A percentile compares a stretch with the other conserved stretches of the same genome.
These are phyloP conservation scores for Oreochromis niloticus DNA, from an alignment of 2,113 vertebrate genomes.

Conservation along the genomic window DNA sequence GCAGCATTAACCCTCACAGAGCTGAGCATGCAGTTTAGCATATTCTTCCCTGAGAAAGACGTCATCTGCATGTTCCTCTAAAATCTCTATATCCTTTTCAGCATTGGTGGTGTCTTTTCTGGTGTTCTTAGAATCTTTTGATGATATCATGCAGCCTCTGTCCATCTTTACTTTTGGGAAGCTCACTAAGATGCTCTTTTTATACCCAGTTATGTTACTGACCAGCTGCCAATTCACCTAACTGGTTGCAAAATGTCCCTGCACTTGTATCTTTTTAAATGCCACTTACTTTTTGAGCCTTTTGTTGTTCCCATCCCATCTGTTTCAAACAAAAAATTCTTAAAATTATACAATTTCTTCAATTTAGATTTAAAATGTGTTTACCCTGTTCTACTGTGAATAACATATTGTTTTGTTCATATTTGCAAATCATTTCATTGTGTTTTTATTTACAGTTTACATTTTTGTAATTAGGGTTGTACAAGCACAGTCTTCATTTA, in stretches of 20 bases:
- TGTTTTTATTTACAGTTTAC: background rate
- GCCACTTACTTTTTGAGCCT: background rate
- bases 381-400: background rate
- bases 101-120: too few relatives aligned
- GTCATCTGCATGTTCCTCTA: too few relatives aligned
- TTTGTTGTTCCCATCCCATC: background rate
- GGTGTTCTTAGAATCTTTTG: too few relatives aligned
- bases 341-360: background rate
- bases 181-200: too few relatives aligned
- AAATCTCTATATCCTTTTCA: too few relatives aligned
- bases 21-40: too few relatives aligned
- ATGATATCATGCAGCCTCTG: too few relatives aligned
- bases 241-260: background rate
- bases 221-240: too few relatives aligned
- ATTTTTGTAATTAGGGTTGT: background rate
- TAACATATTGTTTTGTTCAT: background rate
- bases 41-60: too few relatives aligned
- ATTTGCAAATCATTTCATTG: background rate
- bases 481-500: background rate
- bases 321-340: background rate
- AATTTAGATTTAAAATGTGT: background rate
- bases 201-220: too few relatives aligned
- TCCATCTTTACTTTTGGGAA: too few relatives aligned
- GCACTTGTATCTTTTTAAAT: background rate
- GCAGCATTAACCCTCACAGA: too few relatives aligned